Evolutionary conservation across 2,888 invertebrate species (phyloP).

Genomic region (Griposia aprilina): DNA sequence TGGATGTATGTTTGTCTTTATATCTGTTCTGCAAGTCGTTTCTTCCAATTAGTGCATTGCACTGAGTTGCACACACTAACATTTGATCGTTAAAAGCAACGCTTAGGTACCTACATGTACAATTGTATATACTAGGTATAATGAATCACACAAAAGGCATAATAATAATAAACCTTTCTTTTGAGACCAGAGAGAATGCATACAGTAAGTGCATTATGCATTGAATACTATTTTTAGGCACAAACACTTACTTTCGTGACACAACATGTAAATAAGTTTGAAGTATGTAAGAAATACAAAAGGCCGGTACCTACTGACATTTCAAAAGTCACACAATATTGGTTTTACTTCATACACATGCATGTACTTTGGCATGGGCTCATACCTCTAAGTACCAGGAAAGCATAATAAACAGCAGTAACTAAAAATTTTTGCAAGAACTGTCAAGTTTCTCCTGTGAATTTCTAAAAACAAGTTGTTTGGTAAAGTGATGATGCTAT

Average conservation of each 20-base stretch:
- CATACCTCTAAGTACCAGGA: conserved; percentile 36
- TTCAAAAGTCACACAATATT: conserved; percentile 38
- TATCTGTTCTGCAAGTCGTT: background rate
- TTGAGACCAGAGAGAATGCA: background rate
- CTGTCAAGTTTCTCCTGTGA: conserved; percentile 15
- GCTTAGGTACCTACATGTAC: background rate
- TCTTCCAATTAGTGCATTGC: background rate
- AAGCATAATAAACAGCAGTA: conserved; percentile 45
- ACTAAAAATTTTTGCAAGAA: conserved; percentile 39
- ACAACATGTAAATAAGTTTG: conserved; percentile 34
- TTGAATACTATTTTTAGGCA: conserved; percentile 5
- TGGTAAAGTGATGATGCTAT: background rate
- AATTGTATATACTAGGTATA: no score
- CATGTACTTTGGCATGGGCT: conserved; percentile 18
- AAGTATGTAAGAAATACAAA: conserved; percentile 23
- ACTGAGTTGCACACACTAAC: background rate
- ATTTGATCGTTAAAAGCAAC: background rate
- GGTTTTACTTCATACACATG: conserved; percentile 21
- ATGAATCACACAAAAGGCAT: background rate
- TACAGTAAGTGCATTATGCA: background rate
- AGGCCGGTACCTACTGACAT: conserved; percentile 23
- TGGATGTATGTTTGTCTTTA: background rate
- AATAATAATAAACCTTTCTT: background rate
- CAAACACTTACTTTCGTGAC: conserved; percentile 4
- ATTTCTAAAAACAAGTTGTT: conserved; percentile 10